Percentiles rank a stretch among this genome's conserved stretches.
Evolutionary conservation across 35 echinoderm and acorn worm genomes (phyloP).

Genomic region (Stichopus chloronotus): DNA sequence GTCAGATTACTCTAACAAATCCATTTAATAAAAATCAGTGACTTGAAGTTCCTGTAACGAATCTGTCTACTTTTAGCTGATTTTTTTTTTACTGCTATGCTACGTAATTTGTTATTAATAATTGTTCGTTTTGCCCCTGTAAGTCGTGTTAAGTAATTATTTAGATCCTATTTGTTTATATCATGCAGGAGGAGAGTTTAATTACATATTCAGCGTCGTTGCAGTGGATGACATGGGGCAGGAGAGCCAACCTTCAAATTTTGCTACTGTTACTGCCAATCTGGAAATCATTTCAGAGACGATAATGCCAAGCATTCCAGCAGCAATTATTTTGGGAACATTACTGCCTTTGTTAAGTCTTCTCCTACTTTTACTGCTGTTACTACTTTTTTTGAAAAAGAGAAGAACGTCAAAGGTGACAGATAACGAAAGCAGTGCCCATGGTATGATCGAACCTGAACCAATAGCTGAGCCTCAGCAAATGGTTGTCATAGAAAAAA

Average conservation of each 20-base stretch:
- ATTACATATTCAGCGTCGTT: conserved; percentile 61
- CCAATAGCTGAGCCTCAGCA: too few species aligned
- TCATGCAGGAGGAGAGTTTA: conserved; percentile 44
- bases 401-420: neutral
- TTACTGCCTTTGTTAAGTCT: neutral
- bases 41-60: too few species aligned
- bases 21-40: too few species aligned
- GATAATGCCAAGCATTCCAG: too few species aligned
- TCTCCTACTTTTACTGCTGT: neutral
- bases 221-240: conserved; percentile 70
- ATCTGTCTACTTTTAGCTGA: too few species aligned
- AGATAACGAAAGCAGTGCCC: neutral
- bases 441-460: too few species aligned
- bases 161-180: neutral
- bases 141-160: neutral
- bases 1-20: too few species aligned
- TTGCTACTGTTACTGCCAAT: conserved; percentile 24
- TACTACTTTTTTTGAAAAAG: neutral
- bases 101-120: too few species aligned
- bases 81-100: too few species aligned
- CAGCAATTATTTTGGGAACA: neutral
- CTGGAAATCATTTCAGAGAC: neutral
- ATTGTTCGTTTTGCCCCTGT: too few species aligned
- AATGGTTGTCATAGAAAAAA: too few species aligned
- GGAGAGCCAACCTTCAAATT: conserved; percentile 62